Base-by-base conservation (phyloP, 2,113 vertebrate species). In the Alexandromys fortis region DNA sequence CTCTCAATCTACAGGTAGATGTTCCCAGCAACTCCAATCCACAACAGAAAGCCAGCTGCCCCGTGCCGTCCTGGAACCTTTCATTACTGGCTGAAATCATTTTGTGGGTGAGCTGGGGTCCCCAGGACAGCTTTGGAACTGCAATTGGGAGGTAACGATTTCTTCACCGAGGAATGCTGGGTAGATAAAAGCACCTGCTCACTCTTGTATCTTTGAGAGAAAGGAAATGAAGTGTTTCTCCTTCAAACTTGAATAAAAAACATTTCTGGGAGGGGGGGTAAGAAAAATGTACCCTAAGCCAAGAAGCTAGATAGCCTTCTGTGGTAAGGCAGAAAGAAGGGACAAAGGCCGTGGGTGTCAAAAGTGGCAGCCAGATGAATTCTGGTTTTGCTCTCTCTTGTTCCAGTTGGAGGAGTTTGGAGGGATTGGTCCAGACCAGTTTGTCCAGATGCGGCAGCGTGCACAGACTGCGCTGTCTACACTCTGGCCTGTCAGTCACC, bases 381-480 rank as follows among this genome's bases (percentile, higher is more conserved):
- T 96, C 70, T 35, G 75, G 68, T 30, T 78, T 96, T 89, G 49
- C 61, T 76, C 0, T 90, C 38, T 92, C 65, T 95, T 58, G 58
- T 58, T 58, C 19, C 58, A 24, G 24, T n/a, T 63, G 65, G 58
- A 86, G 73, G 91, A 86, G 92, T 91, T 94, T 89, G 67, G 70
- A 92, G 91, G 79, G 79, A 91, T 87, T 85, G 75, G 47, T 93
- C 89, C 79, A 55, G 38, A 92, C 61, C 38, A 92, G 89, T 96
- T 95, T 95, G 92, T 90, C 93, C 83, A 47, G 58, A 85, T 45
- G 85, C 19, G 21, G 33, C 24, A 72, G 33, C 16, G 45, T 35
- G 14, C 33, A 55, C 33, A 72, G 33, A 12, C 77, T 52, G 49
- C 19, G 7, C 5, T 67, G 9, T 47, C 0, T 0, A 38, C 19